Percentiles rank a stretch among this genome's conserved stretches.
These are phyloP conservation scores for Ormia ochracea DNA, from an alignment of 2,888 invertebrate genomes.

Conservation along the genomic window DNA sequence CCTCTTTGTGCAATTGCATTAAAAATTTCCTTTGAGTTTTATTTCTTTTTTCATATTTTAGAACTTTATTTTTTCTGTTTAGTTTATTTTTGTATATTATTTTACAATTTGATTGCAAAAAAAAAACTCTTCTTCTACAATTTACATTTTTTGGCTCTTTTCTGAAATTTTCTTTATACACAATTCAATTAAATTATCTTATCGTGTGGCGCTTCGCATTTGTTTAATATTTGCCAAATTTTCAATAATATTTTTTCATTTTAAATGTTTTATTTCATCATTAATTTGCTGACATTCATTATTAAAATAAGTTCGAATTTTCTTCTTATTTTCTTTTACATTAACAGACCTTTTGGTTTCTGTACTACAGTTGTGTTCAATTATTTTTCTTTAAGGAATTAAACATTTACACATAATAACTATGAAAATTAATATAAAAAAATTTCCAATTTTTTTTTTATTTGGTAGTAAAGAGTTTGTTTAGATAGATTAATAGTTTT, in stretches of 20 bases:
- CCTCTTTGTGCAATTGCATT: not conserved
- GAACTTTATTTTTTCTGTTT: conserved; percentile 44
- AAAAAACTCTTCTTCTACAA: not conserved
- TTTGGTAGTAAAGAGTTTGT: conserved; percentile 15
- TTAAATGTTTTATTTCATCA: conserved; percentile 23
- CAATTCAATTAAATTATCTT: conserved; percentile 28
- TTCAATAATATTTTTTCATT: not conserved
- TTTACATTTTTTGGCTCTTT: not conserved
- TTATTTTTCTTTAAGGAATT: conserved; percentile 34
- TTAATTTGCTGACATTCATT: conserved; percentile 50
- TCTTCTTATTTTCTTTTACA: not conserved
- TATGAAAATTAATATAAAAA: conserved; percentile 49
- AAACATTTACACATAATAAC: conserved; percentile 55
- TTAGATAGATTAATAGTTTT: conserved; percentile 24
- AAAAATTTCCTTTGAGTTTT: conserved; percentile 7
- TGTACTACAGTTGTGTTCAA: conserved; percentile 47
- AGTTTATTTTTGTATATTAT: conserved; percentile 32
- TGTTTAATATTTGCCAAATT: conserved; percentile 5
- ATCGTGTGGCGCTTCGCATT: not conserved
- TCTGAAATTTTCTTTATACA: conserved; percentile 16
- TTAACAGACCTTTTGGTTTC: conserved; percentile 8
- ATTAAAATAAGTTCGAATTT: conserved; percentile 51
- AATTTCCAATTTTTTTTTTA: conserved; percentile 1
- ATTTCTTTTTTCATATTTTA: conserved; percentile 14
- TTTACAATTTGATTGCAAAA: conserved; percentile 59